Conservation (phyloP, 1,140 invertebrate genomes). For the Aethina tumida region DNA sequence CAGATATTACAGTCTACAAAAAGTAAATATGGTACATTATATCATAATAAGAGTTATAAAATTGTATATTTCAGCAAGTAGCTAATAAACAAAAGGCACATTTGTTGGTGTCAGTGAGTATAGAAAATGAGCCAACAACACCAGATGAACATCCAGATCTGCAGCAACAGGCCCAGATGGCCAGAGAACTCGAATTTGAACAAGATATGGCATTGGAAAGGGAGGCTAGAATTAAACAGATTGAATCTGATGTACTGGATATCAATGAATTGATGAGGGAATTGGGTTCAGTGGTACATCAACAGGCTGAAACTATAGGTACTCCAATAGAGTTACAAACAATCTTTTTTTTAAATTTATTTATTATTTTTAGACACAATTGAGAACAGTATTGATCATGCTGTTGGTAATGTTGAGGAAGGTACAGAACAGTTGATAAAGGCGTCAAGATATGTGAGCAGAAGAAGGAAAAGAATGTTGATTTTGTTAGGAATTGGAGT, state of each 20-base stretch:
- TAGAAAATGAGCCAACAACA: slow-evolving; percentile 36
- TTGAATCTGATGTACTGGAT: slow-evolving; percentile 79
- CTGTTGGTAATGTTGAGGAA: slow-evolving; percentile 65
- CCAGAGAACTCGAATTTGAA: slow-evolving; percentile 61
- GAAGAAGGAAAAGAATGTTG: slow-evolving; percentile 60
- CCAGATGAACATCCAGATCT: slow-evolving; percentile 38
- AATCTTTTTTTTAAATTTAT: slow-evolving; percentile 6
- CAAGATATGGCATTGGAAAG: slow-evolving; percentile 63
- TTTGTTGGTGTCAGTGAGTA: slow-evolving; percentile 43
- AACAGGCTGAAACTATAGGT: slow-evolving; percentile 79
- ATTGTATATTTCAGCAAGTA: slow-evolving; percentile 44
- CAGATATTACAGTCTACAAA: slow-evolving; percentile 68
- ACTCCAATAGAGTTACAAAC: slow-evolving; percentile 18
- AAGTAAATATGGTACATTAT: slow-evolving; percentile 42
- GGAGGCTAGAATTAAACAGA: slow-evolving; percentile 60
- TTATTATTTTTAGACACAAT: slow-evolving; percentile 61
- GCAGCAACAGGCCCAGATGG: slow-evolving; percentile 43
- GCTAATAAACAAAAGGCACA: slow-evolving; percentile 68
- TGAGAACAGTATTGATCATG: slow-evolving; percentile 75
- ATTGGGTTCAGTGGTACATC: slow-evolving; percentile 66
- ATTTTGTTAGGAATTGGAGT: slow-evolving; percentile 52
- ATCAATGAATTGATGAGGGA: slow-evolving; percentile 89
- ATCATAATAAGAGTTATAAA: slow-evolving; percentile 5
- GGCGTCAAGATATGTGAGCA: slow-evolving; percentile 65
- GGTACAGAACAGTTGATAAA: slow-evolving; percentile 67